Evolutionary conservation across 1,140 invertebrate species (phyloP).

Genomic region (Cotesia chilonis): DNA sequence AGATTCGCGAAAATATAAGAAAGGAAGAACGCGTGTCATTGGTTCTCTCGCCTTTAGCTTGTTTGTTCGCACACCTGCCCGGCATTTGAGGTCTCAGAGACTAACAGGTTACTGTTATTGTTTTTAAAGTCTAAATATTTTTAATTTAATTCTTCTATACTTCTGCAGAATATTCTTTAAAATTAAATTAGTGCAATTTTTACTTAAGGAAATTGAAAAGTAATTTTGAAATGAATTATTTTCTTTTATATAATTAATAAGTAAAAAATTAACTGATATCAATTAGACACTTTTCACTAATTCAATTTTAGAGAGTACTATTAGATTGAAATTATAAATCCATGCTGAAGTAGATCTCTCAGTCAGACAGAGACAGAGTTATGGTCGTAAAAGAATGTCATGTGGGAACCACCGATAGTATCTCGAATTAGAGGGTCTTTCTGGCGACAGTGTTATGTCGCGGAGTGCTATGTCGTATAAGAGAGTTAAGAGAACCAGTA

Average conservation of each 20-base stretch:
- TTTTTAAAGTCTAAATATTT: too few relatives aligned
- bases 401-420: slow-evolving; percentile 18
- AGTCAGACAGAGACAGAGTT: neutral
- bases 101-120: neutral
- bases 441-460: slow-evolving; percentile 7
- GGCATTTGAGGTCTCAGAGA: slow-evolving; percentile 10
- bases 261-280: too few relatives aligned
- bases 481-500: slow-evolving; percentile 7
- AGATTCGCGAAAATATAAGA: slow-evolving; percentile 44
- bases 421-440: slow-evolving; percentile 18
- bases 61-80: slow-evolving; percentile 58
- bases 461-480: neutral
- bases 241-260: too few relatives aligned
- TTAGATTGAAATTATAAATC: neutral
- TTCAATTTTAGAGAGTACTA: too few relatives aligned
- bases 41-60: slow-evolving; percentile 25
- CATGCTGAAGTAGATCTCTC: slow-evolving; percentile 3
- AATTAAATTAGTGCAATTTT: too few relatives aligned
- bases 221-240: too few relatives aligned
- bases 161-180: too few relatives aligned
- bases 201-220: too few relatives aligned
- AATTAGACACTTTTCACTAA: too few relatives aligned
- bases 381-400: slow-evolving; percentile 25
- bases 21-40: slow-evolving; percentile 44
- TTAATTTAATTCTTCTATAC: too few relatives aligned